Evolutionary conservation across 2,888 invertebrate species (phyloP).

Genomic region (Yponomeuta evonymella): DNA sequence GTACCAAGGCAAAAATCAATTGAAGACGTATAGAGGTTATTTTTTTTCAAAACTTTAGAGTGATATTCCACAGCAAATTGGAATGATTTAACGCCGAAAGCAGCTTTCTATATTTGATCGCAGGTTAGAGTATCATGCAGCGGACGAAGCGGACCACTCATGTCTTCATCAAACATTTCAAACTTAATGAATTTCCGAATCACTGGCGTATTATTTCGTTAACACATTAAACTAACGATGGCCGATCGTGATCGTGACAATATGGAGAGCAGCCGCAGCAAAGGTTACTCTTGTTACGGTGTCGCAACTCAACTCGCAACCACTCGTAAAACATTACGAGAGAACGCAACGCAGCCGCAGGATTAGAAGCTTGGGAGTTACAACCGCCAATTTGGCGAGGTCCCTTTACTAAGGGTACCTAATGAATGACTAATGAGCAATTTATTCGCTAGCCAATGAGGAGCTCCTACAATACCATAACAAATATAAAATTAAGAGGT

Average conservation of each 20-base stretch:
- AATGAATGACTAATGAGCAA: background rate
- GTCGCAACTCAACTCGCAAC: constrained; percentile 48
- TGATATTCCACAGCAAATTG: too few species aligned
- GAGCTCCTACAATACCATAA: too few species aligned
- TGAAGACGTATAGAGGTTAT: too few species aligned
- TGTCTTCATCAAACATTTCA: background rate
- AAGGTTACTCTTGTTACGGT: constrained; percentile 72
- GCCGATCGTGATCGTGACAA: constrained; percentile 64
- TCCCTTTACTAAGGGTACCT: background rate
- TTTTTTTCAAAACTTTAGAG: too few species aligned
- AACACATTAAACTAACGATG: constrained; percentile 4
- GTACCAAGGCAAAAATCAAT: too few species aligned
- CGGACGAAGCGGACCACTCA: background rate
- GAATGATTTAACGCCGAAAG: too few species aligned
- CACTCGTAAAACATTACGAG: constrained; percentile 46
- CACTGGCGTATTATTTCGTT: background rate
- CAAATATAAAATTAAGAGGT: too few species aligned
- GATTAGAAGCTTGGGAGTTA: constrained; percentile 12
- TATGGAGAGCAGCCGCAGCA: constrained; percentile 60
- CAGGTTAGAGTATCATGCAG: background rate
- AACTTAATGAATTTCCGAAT: background rate
- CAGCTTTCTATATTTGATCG: too few species aligned
- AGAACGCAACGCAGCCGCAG: constrained; percentile 18
- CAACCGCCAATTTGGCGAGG: constrained; percentile 12
- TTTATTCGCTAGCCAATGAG: background rate